Evolutionary conservation across 1,140 invertebrate genomes (phyloP).

Genomic region (Eumaeus atala): DNA sequence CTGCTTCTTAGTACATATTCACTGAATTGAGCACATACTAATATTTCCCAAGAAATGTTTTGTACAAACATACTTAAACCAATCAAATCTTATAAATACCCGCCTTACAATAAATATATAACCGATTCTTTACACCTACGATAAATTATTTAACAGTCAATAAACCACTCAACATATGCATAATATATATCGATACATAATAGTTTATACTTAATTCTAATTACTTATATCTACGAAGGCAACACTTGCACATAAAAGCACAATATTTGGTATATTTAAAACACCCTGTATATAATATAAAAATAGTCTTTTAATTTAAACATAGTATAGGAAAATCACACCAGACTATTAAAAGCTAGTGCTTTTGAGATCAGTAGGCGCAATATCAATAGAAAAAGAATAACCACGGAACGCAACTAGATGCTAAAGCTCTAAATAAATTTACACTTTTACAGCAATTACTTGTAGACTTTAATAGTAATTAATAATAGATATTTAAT

Average conservation of each 20-base stretch:
- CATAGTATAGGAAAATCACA: constrained; percentile 51
- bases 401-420: constrained; percentile 4
- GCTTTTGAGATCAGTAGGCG: constrained; percentile 50
- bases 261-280: constrained; percentile 66
- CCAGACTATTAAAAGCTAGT: constrained; percentile 33
- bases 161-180: constrained; percentile 30
- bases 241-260: constrained; percentile 66
- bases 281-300: constrained; percentile 70
- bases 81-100: constrained; percentile 31
- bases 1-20: no score
- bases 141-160: constrained; percentile 57
- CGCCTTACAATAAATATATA: constrained; percentile 30
- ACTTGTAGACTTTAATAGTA: no score
- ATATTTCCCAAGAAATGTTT: background rate
- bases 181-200: constrained; percentile 18
- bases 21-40: constrained; percentile 5
- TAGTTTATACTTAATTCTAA: constrained; percentile 17
- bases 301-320: constrained; percentile 52
- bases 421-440: constrained; percentile 3
- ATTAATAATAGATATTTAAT: no score
- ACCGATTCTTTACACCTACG: constrained; percentile 23
- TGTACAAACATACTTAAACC: constrained; percentile 20
- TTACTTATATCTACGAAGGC: constrained; percentile 50
- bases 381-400: constrained; percentile 10
- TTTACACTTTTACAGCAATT: no score